Conservation (phyloP, 2,797 vertebrate genomes). For the Dipus sagitta region DNA sequence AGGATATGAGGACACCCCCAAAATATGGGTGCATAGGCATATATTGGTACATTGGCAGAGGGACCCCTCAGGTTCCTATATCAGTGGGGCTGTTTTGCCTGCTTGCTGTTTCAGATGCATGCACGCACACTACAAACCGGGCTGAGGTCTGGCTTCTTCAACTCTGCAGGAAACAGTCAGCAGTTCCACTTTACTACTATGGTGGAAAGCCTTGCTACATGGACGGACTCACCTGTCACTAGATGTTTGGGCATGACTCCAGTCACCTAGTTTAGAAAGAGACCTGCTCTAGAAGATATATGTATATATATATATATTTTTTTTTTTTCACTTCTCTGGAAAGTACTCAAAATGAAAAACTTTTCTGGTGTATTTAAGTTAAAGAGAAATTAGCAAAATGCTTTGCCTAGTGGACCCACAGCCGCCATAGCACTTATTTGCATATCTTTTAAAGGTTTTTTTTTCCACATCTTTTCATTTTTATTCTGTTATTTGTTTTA, state of each 20-base stretch:
- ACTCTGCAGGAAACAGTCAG: too few relatives aligned
- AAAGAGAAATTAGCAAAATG: neutral
- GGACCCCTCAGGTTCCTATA: too few relatives aligned
- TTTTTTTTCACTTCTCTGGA: neutral
- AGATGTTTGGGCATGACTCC: neutral
- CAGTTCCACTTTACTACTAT: neutral
- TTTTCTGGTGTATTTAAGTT: neutral
- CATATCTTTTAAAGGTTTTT: neutral
- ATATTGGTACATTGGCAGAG: too few relatives aligned
- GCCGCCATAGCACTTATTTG: neutral
- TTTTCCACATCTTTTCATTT: neutral
- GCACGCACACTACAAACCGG: neutral
- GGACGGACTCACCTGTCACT: neutral
- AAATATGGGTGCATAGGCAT: too few relatives aligned
- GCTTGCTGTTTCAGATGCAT: neutral
- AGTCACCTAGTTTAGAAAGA: neutral
- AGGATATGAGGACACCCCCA: too few relatives aligned
- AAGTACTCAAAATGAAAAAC: neutral
- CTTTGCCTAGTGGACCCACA: neutral
- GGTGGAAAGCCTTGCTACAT: neutral
- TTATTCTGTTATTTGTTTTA: neutral
- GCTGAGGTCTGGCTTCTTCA: neutral
- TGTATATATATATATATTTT: too few relatives aligned
- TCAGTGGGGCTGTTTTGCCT: neutral
- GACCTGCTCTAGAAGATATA: neutral